These are phyloP conservation scores for Pteria penguin DNA, from an alignment of 2,888 invertebrate species.

Conservation along the genomic window DNA sequence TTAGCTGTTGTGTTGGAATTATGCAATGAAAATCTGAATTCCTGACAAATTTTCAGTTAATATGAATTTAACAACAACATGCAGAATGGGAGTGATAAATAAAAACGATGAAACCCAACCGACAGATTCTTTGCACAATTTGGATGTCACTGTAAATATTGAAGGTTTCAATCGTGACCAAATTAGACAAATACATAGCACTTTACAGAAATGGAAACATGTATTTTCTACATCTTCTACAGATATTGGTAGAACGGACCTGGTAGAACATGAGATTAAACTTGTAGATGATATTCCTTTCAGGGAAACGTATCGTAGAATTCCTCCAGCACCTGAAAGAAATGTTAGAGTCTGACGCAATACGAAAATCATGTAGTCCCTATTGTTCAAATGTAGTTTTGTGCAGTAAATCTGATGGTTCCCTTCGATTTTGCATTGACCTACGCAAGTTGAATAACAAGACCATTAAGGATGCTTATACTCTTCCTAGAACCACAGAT, in stretches of 20 bases:
- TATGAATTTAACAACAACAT: too few relatives aligned
- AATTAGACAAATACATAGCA: too few relatives aligned
- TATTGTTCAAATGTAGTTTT: conserved; percentile 29
- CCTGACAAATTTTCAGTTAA: too few relatives aligned
- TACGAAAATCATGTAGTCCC: conserved; percentile 10
- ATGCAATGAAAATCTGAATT: too few relatives aligned
- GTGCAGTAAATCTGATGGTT: conserved; percentile 11
- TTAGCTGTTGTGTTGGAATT: too few relatives aligned
- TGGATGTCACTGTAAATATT: too few relatives aligned
- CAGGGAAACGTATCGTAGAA: conserved; percentile 23
- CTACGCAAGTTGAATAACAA: background rate
- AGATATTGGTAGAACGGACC: conserved; percentile 10
- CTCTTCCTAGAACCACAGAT: conserved; percentile 16
- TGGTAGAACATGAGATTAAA: conserved; percentile 38
- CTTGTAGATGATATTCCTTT: conserved; percentile 33
- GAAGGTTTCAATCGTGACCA: too few relatives aligned
- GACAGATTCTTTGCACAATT: too few relatives aligned
- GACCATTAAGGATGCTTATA: conserved; percentile 21
- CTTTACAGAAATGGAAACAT: conserved; percentile 7
- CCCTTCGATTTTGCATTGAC: conserved; percentile 27
- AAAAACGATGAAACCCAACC: too few relatives aligned
- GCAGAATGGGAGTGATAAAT: too few relatives aligned
- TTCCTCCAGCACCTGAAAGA: conserved; percentile 36
- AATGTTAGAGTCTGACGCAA: conserved; percentile 24
- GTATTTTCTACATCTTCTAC: conserved; percentile 15